Percentiles rank a stretch among this genome's conserved stretches.
phyloP scores from a whole-genome alignment of 2,797 vertebrate genomes.

The Botia almorhae region DNA sequence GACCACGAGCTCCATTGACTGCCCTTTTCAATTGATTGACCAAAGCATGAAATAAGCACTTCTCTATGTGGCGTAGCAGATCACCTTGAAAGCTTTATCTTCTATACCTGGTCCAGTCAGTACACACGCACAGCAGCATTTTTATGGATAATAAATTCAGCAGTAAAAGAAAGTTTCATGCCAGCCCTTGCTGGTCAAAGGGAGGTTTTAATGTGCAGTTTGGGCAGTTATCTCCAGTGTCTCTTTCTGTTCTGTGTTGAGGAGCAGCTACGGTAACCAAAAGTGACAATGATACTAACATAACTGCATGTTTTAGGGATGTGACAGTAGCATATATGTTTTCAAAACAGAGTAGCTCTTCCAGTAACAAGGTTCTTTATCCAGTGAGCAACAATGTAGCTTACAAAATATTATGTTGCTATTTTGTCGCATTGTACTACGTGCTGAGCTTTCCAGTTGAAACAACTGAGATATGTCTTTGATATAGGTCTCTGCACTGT shows the following conservation, averaged over 20 bases:
- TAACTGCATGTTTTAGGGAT: neutral
- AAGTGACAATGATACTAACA: neutral
- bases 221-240: neutral
- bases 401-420: no score
- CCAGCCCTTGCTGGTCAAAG: slow-evolving; percentile 3
- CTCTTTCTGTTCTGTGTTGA: neutral
- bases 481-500: no score
- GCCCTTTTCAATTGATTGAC: slow-evolving; percentile 63
- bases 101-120: slow-evolving; percentile 5
- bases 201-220: neutral
- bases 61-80: slow-evolving; percentile 38
- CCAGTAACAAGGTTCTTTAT: no score
- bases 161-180: slow-evolving; percentile 19
- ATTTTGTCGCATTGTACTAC: no score
- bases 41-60: slow-evolving; percentile 53
- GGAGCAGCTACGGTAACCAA: neutral
- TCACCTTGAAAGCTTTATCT: slow-evolving; percentile 55
- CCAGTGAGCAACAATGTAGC: no score
- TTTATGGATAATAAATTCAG: slow-evolving; percentile 18
- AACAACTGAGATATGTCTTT: no score
- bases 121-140: neutral
- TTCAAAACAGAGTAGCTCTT: no score
- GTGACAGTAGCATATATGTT: neutral
- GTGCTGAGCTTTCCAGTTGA: no score
- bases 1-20: slow-evolving; percentile 61